Evolutionary conservation across 92 coral and sea anemone species (phyloP).

Genomic region (Epizoanthus scotinus): DNA sequence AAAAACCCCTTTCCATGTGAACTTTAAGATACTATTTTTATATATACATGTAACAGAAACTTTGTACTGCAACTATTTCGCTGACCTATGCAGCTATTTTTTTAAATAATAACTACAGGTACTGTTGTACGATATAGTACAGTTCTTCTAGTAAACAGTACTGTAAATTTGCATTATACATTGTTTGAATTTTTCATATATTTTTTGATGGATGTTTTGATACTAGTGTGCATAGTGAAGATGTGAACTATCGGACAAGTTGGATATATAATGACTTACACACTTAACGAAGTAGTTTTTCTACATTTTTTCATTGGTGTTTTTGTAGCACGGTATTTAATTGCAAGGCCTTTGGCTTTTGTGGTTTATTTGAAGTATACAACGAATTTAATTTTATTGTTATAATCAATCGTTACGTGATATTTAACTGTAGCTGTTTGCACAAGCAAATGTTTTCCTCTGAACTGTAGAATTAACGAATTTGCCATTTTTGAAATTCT

Average conservation of each 20-base stretch:
- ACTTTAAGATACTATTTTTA: too few relatives aligned
- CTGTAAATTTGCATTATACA: not conserved
- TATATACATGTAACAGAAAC: too few relatives aligned
- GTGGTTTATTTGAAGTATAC: constrained; percentile 14
- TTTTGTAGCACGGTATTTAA: constrained; percentile 34
- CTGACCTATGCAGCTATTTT: constrained; percentile 28
- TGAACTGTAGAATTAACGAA: not conserved
- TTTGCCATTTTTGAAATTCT: too few relatives aligned
- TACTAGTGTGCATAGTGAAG: not conserved
- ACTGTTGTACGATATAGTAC: too few relatives aligned
- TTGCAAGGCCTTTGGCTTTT: constrained; percentile 3
- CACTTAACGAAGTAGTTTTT: not conserved
- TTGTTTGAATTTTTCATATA: not conserved
- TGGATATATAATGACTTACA: not conserved
- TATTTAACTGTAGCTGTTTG: not conserved
- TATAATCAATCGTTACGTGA: not conserved
- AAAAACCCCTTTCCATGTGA: too few relatives aligned
- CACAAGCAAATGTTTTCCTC: not conserved
- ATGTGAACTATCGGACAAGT: not conserved
- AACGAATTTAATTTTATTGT: constrained; percentile 23
- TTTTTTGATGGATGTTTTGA: not conserved
- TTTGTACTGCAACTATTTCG: not conserved
- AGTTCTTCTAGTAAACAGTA: not conserved
- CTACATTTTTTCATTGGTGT: constrained; percentile 14
- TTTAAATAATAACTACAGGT: not conserved